phyloP scores from a whole-genome alignment of 1,140 invertebrate species.

The Coelopa frigida region DNA sequence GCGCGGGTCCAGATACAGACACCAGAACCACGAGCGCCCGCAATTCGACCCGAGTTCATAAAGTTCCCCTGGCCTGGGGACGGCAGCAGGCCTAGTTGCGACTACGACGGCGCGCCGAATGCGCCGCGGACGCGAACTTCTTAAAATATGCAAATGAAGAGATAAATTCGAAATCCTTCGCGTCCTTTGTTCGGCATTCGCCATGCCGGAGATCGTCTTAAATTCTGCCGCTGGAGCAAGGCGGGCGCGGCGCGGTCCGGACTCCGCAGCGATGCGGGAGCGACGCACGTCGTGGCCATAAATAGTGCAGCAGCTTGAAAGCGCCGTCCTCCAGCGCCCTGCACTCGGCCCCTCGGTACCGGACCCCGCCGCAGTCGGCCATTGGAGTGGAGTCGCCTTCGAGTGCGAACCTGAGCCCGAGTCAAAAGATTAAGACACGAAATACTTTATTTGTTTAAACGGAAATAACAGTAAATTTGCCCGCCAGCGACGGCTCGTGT shows the following conservation, averaged over 20 bases:
- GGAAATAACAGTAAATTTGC: slow-evolving; percentile 46
- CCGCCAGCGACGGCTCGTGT: too few species aligned
- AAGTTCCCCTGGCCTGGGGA: too few species aligned
- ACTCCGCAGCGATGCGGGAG: too few species aligned
- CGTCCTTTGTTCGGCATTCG: too few species aligned
- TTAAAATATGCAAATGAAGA: slow-evolving; percentile 46
- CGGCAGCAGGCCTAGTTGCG: too few species aligned
- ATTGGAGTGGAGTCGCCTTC: neutral
- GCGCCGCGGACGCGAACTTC: slow-evolving; percentile 36
- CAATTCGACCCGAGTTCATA: too few species aligned
- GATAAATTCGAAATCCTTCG: slow-evolving; percentile 44
- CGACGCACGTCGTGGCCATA: slow-evolving; percentile 36
- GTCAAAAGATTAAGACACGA: slow-evolving; percentile 45
- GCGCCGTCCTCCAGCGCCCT: slow-evolving; percentile 17
- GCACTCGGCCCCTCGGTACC: neutral
- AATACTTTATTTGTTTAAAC: slow-evolving; percentile 44
- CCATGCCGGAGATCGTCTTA: too few species aligned
- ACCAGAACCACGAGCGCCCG: too few species aligned
- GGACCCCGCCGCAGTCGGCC: neutral
- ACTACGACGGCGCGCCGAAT: slow-evolving; percentile 23
- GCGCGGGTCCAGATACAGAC: too few species aligned
- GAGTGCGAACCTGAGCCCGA: slow-evolving; percentile 7
- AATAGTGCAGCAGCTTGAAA: slow-evolving; percentile 42
- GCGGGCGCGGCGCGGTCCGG: too few species aligned
- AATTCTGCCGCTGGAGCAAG: too few species aligned